These are phyloP conservation scores for Prosopocoilus inquinatus DNA, from an alignment of 2,888 invertebrate species.

Conservation along the genomic window DNA sequence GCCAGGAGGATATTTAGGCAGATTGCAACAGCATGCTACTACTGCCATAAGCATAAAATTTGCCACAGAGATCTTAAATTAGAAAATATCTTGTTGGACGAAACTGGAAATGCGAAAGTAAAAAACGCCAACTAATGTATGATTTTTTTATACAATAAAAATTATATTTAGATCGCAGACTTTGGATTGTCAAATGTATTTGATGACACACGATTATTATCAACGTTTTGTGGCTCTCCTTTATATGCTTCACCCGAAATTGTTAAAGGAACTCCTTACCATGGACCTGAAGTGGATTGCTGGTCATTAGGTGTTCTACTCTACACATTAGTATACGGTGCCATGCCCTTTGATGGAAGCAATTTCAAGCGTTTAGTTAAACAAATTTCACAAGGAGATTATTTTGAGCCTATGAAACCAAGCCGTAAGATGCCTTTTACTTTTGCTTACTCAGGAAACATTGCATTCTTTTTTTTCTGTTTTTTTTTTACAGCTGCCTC, in stretches of 20 bases:
- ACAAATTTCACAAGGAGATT: constrained; percentile 96
- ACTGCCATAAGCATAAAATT: constrained; percentile 97
- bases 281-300: constrained; percentile 93
- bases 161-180: constrained; percentile 80
- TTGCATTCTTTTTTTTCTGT: constrained; percentile 2
- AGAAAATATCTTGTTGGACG: constrained; percentile 92
- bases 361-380: constrained; percentile 96
- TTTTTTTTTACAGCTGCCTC: constrained; percentile 73
- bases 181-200: constrained; percentile 98
- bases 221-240: constrained; percentile 95
- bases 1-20: constrained; percentile 94
- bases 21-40: constrained; percentile 94
- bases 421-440: constrained; percentile 65
- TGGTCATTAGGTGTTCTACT: constrained; percentile 96
- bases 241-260: constrained; percentile 97
- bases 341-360: constrained; percentile 99
- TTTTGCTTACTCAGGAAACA: constrained; percentile 5
- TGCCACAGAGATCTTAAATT: constrained; percentile 95
- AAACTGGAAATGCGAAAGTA: constrained; percentile 92
- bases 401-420: constrained; percentile 92
- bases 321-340: constrained; percentile 97
- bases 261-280: constrained; percentile 93
- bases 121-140: constrained; percentile 6
- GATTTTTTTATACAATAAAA: too few relatives aligned
- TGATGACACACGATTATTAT: constrained; percentile 79